Percentiles rank a stretch among this genome's conserved stretches.
phyloP scores from a whole-genome alignment of 2,888 invertebrate genomes.

The Biston betularia region DNA sequence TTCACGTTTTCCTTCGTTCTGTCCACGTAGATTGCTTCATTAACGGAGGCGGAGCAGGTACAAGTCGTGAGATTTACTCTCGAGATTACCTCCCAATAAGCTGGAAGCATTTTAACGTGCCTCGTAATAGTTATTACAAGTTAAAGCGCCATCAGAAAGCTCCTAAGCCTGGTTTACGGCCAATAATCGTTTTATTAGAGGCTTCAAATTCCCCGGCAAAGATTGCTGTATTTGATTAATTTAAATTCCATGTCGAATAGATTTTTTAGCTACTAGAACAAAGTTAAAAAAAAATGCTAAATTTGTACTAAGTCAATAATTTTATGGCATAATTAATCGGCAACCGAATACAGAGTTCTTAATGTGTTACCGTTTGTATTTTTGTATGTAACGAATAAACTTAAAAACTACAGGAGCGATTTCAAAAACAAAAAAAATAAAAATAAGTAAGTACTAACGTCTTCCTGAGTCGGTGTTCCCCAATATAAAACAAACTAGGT shows the following conservation, averaged over 20 bases:
- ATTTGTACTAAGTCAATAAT: no score
- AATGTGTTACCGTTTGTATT: no score
- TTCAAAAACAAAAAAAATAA: no score
- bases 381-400: no score
- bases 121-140: conserved; percentile 40
- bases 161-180: conserved; percentile 44
- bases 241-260: neutral
- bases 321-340: no score
- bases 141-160: conserved; percentile 29
- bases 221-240: neutral
- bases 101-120: conserved; percentile 28
- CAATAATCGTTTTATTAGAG: conserved; percentile 47
- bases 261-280: neutral
- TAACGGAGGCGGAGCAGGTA: neutral
- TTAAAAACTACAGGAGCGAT: no score
- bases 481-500: no score
- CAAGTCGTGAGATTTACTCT: conserved; percentile 8
- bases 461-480: no score
- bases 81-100: conserved; percentile 25
- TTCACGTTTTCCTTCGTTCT: conserved; percentile 1
- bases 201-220: conserved; percentile 7
- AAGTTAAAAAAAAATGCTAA: no score
- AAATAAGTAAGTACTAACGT: no score
- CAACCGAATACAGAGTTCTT: no score
- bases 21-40: conserved; percentile 6